These are phyloP conservation scores for Acrossocheilus fasciatus DNA, from an alignment of 2,797 vertebrate genomes.

Conservation along the genomic window DNA sequence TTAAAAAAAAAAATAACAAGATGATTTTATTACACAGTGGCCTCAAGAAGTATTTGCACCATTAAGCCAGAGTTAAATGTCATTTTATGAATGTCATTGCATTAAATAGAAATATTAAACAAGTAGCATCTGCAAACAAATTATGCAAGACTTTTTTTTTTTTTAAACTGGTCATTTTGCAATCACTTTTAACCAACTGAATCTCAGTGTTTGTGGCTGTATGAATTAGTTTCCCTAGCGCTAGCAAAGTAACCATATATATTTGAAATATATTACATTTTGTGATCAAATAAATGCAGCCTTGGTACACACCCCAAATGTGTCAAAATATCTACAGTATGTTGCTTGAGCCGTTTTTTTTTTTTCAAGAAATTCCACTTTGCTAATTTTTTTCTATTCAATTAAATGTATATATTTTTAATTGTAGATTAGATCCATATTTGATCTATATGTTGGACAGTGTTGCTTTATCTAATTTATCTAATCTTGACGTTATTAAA, in stretches of 20 bases:
- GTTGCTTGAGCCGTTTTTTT: background rate
- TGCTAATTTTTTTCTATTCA: background rate
- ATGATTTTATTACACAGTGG: constrained; percentile 12
- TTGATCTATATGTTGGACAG: background rate
- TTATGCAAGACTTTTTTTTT: background rate
- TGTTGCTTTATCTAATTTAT: background rate
- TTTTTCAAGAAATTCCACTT: background rate
- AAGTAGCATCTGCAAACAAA: background rate
- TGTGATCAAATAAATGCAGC: background rate
- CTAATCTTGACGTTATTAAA: constrained; percentile 8
- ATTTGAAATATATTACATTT: background rate
- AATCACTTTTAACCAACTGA: background rate
- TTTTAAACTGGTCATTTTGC: background rate
- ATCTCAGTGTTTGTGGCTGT: background rate
- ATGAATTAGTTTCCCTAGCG: background rate
- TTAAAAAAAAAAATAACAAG: background rate
- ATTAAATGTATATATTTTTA: background rate
- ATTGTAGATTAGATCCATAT: background rate
- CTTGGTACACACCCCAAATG: background rate
- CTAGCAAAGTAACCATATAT: background rate
- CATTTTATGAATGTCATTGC: background rate
- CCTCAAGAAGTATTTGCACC: background rate
- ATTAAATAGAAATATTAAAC: constrained; percentile 3
- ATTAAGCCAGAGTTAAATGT: constrained; percentile 3
- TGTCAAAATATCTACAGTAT: background rate